Conservation (phyloP, 92 coral and sea anemone genomes). For the Chrysogorgia sp. region DNA sequence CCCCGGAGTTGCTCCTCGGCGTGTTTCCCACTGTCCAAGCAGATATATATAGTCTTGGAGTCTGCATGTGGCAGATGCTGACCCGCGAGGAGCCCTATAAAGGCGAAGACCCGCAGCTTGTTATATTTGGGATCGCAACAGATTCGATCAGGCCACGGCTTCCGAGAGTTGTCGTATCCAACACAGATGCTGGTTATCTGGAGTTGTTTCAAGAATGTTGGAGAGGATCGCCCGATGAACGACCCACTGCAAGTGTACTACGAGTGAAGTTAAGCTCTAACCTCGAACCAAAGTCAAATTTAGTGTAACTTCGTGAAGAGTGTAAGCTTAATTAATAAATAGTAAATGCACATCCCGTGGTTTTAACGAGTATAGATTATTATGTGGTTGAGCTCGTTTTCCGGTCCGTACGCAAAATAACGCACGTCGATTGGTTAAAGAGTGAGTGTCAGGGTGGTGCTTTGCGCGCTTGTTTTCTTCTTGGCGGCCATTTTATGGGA, state of each 20-base stretch:
- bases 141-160: constrained; percentile 74
- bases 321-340: too few relatives aligned
- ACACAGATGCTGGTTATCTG: constrained; percentile 42
- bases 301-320: too few relatives aligned
- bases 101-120: constrained; percentile 86
- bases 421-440: too few relatives aligned
- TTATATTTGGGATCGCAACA: constrained; percentile 94
- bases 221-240: constrained; percentile 30
- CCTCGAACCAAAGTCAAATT: too few relatives aligned
- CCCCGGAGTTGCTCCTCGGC: constrained; percentile 89
- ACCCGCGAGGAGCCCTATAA: constrained; percentile 89
- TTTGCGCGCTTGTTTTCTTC: too few relatives aligned
- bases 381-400: too few relatives aligned
- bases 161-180: constrained; percentile 2
- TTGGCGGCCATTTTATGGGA: too few relatives aligned
- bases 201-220: constrained; percentile 35
- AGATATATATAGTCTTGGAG: constrained; percentile 89
- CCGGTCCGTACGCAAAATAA: too few relatives aligned
- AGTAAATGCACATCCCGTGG: too few relatives aligned
- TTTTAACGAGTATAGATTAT: too few relatives aligned
- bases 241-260: constrained; percentile 13
- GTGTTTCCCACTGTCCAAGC: constrained; percentile 79
- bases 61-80: constrained; percentile 93
- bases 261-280: background rate
- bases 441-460: too few relatives aligned